Percentiles rank a stretch among this genome's conserved stretches.
Evolutionary conservation across 2,888 invertebrate species (phyloP).

Genomic region (Leucophenga maculata): DNA sequence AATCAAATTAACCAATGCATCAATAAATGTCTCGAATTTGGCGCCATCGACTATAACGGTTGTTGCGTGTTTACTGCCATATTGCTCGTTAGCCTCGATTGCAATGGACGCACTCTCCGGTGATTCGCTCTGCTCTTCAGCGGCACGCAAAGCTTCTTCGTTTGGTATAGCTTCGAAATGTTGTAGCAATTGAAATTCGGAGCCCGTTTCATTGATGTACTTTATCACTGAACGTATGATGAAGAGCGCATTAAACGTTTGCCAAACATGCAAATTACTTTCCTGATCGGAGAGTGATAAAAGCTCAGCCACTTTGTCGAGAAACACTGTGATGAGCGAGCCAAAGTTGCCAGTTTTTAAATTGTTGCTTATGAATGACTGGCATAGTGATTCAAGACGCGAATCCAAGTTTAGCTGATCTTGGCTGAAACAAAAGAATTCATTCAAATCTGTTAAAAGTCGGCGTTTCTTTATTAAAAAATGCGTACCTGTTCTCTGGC

Average conservation of each 20-base stretch:
- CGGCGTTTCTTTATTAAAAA: too few relatives aligned
- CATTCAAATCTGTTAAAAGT: constrained; percentile 25
- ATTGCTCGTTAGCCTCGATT: constrained; percentile 58
- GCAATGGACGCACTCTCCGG: constrained; percentile 55
- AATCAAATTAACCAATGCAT: constrained; percentile 71
- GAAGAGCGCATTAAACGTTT: constrained; percentile 93
- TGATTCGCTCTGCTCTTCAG: constrained; percentile 46
- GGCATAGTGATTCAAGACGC: constrained; percentile 81
- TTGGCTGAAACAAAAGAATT: constrained; percentile 76
- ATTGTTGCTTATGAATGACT: constrained; percentile 87
- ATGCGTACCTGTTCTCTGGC: constrained; percentile 79
- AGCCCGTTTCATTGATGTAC: constrained; percentile 91
- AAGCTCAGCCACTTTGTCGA: constrained; percentile 86
- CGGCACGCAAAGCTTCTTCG: constrained; percentile 57
- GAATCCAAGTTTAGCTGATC: constrained; percentile 88
- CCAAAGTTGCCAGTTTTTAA: constrained; percentile 91
- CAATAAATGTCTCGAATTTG: constrained; percentile 71
- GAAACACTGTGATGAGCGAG: constrained; percentile 88
- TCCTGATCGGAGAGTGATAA: constrained; percentile 89
- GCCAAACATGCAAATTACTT: constrained; percentile 86
- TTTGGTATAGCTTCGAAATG: constrained; percentile 80
- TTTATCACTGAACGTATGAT: constrained; percentile 88
- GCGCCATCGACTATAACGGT: constrained; percentile 68
- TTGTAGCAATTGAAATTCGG: constrained; percentile 88
- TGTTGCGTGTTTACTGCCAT: constrained; percentile 36